phyloP scores from a whole-genome alignment of 2,888 invertebrate species.

The Nasonovia ribisnigri region DNA sequence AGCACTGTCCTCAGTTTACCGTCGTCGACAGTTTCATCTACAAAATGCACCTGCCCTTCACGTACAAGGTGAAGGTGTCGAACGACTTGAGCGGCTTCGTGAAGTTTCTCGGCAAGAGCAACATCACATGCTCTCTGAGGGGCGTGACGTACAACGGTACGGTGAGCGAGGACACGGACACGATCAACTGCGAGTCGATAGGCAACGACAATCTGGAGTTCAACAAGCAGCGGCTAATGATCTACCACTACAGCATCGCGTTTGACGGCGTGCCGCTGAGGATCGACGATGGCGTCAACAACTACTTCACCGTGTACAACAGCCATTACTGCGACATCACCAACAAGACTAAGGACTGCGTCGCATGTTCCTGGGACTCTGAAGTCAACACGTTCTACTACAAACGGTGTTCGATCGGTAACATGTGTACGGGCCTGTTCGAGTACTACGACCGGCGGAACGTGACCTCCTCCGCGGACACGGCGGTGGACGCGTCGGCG shows the following conservation, averaged over 20 bases:
- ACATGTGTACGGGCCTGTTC: constrained; percentile 13
- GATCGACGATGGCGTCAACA: neutral
- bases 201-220: neutral
- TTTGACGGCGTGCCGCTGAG: neutral
- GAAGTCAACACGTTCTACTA: neutral
- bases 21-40: neutral
- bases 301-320: neutral
- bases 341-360: neutral
- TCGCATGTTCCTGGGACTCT: neutral
- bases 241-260: neutral
- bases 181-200: neutral
- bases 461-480: no score
- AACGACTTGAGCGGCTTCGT: neutral
- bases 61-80: neutral
- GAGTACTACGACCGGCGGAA: neutral
- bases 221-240: neutral
- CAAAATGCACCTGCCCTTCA: neutral
- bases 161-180: neutral
- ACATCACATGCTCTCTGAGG: neutral
- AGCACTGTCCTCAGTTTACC: neutral
- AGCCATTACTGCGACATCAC: neutral
- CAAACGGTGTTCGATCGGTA: neutral
- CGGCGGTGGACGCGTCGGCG: neutral
- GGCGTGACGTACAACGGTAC: neutral
- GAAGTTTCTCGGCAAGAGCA: neutral